Base-by-base conservation (phyloP, 1,140 invertebrate species). In the Drosophila rufa region DNA sequence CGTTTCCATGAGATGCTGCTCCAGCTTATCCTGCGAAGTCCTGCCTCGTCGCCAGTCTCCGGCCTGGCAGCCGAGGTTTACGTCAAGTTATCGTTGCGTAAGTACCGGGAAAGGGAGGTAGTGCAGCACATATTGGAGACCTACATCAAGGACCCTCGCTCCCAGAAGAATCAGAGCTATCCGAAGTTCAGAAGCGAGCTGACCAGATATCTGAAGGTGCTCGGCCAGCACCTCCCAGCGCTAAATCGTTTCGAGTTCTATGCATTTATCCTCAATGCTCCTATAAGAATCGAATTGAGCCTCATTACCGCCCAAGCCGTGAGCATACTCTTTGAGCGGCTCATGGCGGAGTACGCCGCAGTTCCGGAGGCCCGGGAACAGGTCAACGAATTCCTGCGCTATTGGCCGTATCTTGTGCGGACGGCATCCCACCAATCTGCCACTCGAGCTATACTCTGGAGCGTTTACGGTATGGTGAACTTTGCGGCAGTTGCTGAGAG, bases 61-160 rank as follows among this genome's bases (percentile, higher is more conserved):
- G 51, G 27, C 0, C 6, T 58, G 40, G 80, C 84, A 8, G 80
- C 80, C 6, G 11, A 80, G 36, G 14, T 87, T 0, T 87, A 89
- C 33, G 17, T 89, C 0, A 65, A 30, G 30, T 14, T 87, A n/a
- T 75, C 73, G 8, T 40, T 47, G 12, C 84, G 84, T 2, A 74
- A 69, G 36, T 68, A 65, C 19, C 17, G 48, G 1, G 56, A 75
- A 2, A 30, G 8, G 9, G 69, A 81, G 8, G 73, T 87, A 48
- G 51, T 58, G 2, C n/a, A 71, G n/a, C 84, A 89, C 36, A 73
- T 84, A 4, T 22, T 89, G 19, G 73, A 84, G n/a, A 58, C 69
- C 2, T 87, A 79, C 38, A 4, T 56, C 0, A 87, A 87, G 59
- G 22, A 25, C 22, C 22, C 22, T 43, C 47, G 0, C 48, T 33